Conservation (phyloP, 1,140 invertebrate species). For the Cydia fagiglandana region DNA sequence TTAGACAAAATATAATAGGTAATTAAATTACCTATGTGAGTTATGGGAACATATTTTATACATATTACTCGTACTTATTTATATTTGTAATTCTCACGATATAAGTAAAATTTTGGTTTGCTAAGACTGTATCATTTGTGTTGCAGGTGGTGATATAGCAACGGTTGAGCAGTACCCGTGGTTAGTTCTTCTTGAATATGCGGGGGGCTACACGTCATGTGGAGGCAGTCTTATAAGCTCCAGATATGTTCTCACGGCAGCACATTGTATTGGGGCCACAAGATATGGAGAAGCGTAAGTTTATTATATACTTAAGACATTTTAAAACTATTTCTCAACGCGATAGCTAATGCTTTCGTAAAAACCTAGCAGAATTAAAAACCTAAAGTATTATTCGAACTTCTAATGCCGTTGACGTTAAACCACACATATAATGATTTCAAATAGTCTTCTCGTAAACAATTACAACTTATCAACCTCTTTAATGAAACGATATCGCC, state of each 20-base stretch:
- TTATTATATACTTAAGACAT: too few species aligned
- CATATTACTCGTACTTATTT: too few species aligned
- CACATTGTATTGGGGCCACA: conserved; percentile 46
- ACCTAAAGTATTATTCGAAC: too few species aligned
- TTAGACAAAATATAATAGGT: background rate
- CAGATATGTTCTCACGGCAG: conserved; percentile 50
- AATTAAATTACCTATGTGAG: too few species aligned
- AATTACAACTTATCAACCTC: too few species aligned
- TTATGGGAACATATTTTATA: too few species aligned
- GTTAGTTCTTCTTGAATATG: conserved; percentile 49
- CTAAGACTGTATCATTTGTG: background rate
- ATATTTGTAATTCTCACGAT: background rate
- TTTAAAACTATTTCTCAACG: too few species aligned
- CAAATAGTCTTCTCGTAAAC: too few species aligned
- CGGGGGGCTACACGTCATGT: conserved; percentile 47
- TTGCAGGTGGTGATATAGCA: conserved; percentile 27
- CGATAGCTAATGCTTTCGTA: too few species aligned
- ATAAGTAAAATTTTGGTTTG: background rate
- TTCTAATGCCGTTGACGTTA: too few species aligned
- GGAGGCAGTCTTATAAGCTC: conserved; percentile 50
- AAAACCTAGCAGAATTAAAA: background rate
- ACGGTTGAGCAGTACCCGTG: conserved; percentile 42
- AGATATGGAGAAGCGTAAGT: conserved; percentile 32
- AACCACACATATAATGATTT: too few species aligned
- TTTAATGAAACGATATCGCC: too few species aligned